A percentile compares a stretch with the other conserved stretches of the same genome.
Conservation (phyloP, 2,888 invertebrate genomes). For the Philonicus albiceps region DNA sequence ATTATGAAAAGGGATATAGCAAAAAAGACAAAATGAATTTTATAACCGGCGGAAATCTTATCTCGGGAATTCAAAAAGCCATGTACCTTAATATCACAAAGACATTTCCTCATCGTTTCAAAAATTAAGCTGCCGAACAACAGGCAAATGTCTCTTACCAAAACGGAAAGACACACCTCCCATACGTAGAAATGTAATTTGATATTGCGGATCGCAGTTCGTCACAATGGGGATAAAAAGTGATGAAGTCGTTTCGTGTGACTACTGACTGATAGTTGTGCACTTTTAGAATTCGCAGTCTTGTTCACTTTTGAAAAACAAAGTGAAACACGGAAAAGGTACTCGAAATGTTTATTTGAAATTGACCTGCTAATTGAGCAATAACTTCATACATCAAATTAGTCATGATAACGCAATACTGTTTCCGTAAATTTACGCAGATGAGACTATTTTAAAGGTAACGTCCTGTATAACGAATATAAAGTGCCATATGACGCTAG, state of each 20-base stretch:
- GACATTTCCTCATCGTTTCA: not conserved
- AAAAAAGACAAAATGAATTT: conserved; percentile 12
- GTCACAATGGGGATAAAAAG: conserved; percentile 55
- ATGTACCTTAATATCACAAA: not conserved
- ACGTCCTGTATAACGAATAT: not conserved
- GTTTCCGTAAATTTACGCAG: not conserved
- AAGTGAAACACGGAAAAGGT: not conserved
- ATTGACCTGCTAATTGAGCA: not conserved
- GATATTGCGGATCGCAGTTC: conserved; percentile 14
- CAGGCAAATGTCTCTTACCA: not conserved
- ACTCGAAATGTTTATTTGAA: not conserved
- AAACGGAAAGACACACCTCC: conserved; percentile 48
- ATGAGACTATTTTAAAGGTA: not conserved
- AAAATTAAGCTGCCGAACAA: conserved; percentile 7
- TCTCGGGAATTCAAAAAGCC: conserved; percentile 9
- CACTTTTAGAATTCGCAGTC: not conserved
- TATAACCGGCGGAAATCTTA: not conserved
- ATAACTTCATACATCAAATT: not conserved
- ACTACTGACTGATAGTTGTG: conserved; percentile 8
- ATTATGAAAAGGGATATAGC: not conserved
- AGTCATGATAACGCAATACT: not conserved
- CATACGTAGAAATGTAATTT: not conserved
- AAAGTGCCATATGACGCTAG: not conserved
- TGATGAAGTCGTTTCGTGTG: conserved; percentile 60
- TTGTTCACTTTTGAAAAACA: not conserved